Evolutionary conservation across 2,797 vertebrate genomes (phyloP).

Genomic region (Gastrophryne carolinensis): DNA sequence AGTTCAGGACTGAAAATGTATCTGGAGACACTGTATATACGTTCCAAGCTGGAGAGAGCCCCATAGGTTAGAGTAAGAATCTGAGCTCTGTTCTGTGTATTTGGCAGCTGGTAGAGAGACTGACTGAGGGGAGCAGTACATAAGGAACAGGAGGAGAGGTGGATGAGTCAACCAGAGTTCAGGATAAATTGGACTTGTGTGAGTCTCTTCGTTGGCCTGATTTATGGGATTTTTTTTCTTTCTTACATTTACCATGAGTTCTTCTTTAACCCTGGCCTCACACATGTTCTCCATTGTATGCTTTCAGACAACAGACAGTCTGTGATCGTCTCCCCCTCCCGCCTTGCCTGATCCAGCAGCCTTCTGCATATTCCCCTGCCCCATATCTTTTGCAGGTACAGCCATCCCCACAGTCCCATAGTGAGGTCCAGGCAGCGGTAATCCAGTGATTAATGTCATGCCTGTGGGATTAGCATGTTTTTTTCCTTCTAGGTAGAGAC

Average conservation of each 20-base stretch:
- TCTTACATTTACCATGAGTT: not conserved
- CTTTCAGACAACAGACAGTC: not conserved
- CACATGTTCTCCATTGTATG: not conserved
- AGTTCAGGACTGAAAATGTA: too few relatives aligned
- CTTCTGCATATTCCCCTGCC: not conserved
- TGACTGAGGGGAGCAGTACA: not conserved
- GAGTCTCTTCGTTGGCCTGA: not conserved
- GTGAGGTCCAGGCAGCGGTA: conserved; percentile 12
- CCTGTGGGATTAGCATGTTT: conserved; percentile 25
- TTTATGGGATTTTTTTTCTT: not conserved
- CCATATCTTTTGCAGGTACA: not conserved
- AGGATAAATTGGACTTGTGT: not conserved
- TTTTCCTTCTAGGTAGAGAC: conserved; percentile 1
- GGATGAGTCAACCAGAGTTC: not conserved
- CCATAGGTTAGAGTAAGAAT: not conserved
- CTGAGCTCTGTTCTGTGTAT: not conserved
- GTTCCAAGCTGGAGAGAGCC: not conserved
- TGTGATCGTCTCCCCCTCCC: not conserved
- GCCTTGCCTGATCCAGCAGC: not conserved
- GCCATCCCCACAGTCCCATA: conserved; percentile 7
- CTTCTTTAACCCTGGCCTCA: not conserved
- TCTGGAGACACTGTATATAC: too few relatives aligned
- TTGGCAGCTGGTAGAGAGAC: not conserved
- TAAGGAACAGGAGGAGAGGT: not conserved
- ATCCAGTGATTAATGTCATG: conserved; percentile 22